Evolutionary conservation across 2,797 vertebrate genomes (phyloP).

Genomic region (Tangara arthus): DNA sequence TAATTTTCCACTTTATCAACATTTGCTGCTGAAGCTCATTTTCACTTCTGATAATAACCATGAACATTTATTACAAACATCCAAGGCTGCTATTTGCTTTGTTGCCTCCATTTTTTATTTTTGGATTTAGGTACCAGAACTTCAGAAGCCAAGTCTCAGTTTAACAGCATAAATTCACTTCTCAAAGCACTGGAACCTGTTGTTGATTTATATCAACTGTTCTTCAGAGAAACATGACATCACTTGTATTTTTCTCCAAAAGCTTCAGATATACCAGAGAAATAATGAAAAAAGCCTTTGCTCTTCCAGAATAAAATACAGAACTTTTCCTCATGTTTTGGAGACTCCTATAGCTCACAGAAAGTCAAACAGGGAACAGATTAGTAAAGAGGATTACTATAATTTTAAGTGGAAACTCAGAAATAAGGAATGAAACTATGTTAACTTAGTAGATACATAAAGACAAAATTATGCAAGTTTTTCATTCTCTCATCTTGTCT

Average conservation of each 20-base stretch:
- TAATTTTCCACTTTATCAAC: background rate
- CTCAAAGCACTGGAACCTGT: background rate
- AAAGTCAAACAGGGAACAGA: background rate
- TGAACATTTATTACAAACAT: background rate
- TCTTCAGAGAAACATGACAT: background rate
- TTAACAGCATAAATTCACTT: background rate
- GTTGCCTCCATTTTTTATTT: background rate
- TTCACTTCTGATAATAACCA: background rate
- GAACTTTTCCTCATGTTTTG: background rate
- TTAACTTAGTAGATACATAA: background rate
- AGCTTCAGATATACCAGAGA: background rate
- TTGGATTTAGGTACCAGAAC: background rate
- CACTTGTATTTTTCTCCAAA: background rate
- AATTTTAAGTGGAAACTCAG: background rate
- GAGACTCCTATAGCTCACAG: background rate
- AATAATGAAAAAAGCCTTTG: background rate
- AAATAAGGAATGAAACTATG: background rate
- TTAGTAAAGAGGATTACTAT: background rate
- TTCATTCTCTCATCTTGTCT: background rate
- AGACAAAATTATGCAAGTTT: background rate
- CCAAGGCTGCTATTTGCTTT: background rate
- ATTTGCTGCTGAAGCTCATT: background rate
- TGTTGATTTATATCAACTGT: background rate
- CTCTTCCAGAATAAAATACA: background rate
- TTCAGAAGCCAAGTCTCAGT: background rate